A percentile compares a stretch with the other conserved stretches of the same genome.
phyloP scores from a whole-genome alignment of 2,888 invertebrate genomes.

The Siphlonurus alternatus region DNA sequence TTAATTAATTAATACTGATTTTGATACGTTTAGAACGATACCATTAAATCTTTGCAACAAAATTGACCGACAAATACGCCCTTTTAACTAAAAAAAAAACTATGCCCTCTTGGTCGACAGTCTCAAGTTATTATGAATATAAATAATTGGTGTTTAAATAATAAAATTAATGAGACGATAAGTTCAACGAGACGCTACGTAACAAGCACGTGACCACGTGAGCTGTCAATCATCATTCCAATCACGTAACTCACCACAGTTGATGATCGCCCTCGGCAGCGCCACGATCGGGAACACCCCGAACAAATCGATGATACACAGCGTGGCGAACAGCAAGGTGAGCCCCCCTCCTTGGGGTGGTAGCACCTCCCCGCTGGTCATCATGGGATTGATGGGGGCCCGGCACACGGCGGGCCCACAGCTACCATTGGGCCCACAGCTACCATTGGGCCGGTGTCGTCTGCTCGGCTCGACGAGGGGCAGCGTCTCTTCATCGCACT shows the following conservation, averaged over 20 bases:
- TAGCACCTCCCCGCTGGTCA: not conserved
- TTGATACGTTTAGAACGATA: too few relatives aligned
- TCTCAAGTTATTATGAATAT: too few relatives aligned
- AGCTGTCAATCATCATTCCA: too few relatives aligned
- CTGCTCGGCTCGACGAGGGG: not conserved
- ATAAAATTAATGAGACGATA: too few relatives aligned
- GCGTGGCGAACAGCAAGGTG: slow-evolving; percentile 47
- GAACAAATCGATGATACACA: slow-evolving; percentile 66
- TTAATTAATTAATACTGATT: too few relatives aligned
- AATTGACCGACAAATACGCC: too few relatives aligned
- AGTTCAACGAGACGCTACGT: too few relatives aligned
- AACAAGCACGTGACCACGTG: too few relatives aligned
- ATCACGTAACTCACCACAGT: slow-evolving; percentile 44
- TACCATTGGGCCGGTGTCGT: not conserved
- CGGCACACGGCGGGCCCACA: not conserved
- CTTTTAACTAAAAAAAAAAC: too few relatives aligned
- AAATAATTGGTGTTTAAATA: too few relatives aligned
- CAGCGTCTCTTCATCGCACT: not conserved
- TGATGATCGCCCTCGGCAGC: slow-evolving; percentile 53
- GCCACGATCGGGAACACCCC: slow-evolving; percentile 70
- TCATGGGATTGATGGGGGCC: not conserved
- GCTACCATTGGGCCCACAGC: not conserved
- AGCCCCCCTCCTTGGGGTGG: slow-evolving; percentile 29
- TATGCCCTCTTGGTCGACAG: too few relatives aligned
- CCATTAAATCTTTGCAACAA: too few relatives aligned